Evolutionary conservation across 2,113 vertebrate genomes (phyloP).

Genomic region (Sceloporus undulatus): DNA sequence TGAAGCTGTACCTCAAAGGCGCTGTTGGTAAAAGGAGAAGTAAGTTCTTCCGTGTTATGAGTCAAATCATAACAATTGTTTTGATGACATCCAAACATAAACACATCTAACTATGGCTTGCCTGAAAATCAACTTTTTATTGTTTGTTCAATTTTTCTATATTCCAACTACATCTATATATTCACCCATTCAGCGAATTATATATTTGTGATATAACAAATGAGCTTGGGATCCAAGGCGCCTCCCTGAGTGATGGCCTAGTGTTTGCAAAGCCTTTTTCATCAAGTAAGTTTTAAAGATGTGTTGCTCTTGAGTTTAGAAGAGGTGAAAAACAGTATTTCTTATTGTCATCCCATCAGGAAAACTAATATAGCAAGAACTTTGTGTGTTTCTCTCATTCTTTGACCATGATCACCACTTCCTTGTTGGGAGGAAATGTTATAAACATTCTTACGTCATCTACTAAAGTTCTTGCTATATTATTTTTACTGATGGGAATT

Average conservation of each 20-base stretch:
- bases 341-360: too few relatives aligned
- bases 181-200: too few relatives aligned
- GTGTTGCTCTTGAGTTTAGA: neutral
- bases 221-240: neutral
- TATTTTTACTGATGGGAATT: too few relatives aligned
- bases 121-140: neutral
- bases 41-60: constrained; percentile 77
- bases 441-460: too few relatives aligned
- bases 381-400: too few relatives aligned
- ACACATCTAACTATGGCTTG: neutral
- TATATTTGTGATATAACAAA: neutral
- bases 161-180: neutral
- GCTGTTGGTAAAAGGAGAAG: constrained; percentile 97
- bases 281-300: neutral
- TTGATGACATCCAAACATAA: neutral
- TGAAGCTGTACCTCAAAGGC: constrained; percentile 98
- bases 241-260: neutral
- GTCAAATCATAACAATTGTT: neutral
- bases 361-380: too few relatives aligned
- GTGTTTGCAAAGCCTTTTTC: neutral
- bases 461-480: too few relatives aligned
- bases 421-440: too few relatives aligned
- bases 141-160: neutral
- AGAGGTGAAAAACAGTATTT: too few relatives aligned
- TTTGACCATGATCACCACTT: too few relatives aligned